Base-by-base conservation (phyloP, 1,140 invertebrate species). In the Drosophila miranda region DNA sequence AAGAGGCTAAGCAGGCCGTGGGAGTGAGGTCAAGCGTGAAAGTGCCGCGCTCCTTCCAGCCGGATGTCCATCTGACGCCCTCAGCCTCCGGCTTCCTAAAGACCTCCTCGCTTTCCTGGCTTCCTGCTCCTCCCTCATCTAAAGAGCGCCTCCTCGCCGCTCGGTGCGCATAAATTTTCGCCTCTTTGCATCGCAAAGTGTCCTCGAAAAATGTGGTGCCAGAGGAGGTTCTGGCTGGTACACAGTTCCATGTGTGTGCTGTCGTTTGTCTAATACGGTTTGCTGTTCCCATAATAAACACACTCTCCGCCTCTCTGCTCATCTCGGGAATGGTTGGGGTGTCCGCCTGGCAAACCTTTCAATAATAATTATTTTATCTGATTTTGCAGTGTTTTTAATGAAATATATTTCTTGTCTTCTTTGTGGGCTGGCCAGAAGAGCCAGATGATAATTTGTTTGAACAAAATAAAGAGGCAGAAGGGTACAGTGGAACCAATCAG, bases 11-110 rank as follows among this genome's bases (percentile, higher is more conserved):
- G 81, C 81, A 81, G 60, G 67, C 48, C 42, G 74, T 64, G 51
- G 55, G 78, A 81, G 78, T 77, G 74, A 87, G 82, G 82, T 86
- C 82, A 87, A 81, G 78, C 82, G 67, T 80, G 70, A 87, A 86
- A 86, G 81, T 87, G 82, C 14, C 52, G 77, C 59, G 73, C 70
- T 81, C 30, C 61, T 67, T 61, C 66, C 59, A 57, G 46, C 46
- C 82, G 81, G 81, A 87, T 81, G 61, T 86, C 50, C 81, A 53
- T 62, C 71, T 79, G 71, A 69, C 70, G 61, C 28, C 61, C 11
- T 62, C 57, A 46, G 43, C 38, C 52, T 53, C 8, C 2, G 34
- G 11, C 11, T 5, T 13, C 11, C 34, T 5, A 38, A 38, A 38
- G 34, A 38, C 13, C 34, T 38, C 34, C 34, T 38, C 34, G 34